Evolutionary conservation across 2,113 vertebrate species (phyloP).

Genomic region (Neoarius graeffei): DNA sequence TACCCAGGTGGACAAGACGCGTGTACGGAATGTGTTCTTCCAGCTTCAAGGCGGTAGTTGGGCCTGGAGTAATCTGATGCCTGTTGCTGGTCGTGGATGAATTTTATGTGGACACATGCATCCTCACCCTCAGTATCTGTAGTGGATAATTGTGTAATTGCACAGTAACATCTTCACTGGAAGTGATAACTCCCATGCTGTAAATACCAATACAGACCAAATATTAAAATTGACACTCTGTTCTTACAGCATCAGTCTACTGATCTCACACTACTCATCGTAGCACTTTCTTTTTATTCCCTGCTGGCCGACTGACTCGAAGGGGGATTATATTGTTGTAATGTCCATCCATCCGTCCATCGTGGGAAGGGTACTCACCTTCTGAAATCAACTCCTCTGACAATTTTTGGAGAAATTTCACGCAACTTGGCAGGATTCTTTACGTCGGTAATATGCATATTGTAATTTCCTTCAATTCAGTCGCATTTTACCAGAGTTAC

Average conservation of each 20-base stretch:
- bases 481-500: too few relatives aligned
- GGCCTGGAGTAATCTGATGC: background rate
- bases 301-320: too few relatives aligned
- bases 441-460: too few relatives aligned
- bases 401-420: too few relatives aligned
- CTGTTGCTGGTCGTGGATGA: background rate
- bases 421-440: too few relatives aligned
- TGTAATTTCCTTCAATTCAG: too few relatives aligned
- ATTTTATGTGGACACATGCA: conserved; percentile 2
- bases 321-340: too few relatives aligned
- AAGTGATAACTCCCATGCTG: background rate
- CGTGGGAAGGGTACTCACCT: too few relatives aligned
- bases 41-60: background rate
- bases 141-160: conserved; percentile 2
- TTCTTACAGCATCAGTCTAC: background rate
- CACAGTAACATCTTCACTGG: background rate
- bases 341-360: too few relatives aligned
- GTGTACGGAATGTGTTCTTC: conserved; percentile 67
- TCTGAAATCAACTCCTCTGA: too few relatives aligned
- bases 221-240: conserved; percentile 12
- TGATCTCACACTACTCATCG: background rate
- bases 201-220: conserved; percentile 10
- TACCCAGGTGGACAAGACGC: conserved; percentile 84
- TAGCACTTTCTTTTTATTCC: background rate
- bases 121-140: too few relatives aligned